Conservation (phyloP, 1,140 invertebrate genomes). For the Physella acuta region DNA sequence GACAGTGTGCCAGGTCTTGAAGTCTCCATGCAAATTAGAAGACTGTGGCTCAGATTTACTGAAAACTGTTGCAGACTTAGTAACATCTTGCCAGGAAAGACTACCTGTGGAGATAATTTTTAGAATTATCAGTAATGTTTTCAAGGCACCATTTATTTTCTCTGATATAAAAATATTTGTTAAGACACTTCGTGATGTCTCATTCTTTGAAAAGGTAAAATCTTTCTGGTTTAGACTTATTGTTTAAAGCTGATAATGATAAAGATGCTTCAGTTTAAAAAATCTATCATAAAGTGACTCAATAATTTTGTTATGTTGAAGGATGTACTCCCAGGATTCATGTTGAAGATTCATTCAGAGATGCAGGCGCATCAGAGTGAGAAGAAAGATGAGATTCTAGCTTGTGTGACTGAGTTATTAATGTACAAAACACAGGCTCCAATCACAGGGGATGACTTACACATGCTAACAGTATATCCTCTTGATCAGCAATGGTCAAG, state of each 20-base stretch:
- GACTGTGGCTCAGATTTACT: neutral
- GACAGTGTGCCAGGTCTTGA: neutral
- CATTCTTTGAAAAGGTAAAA: constrained; percentile 25
- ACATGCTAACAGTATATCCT: neutral
- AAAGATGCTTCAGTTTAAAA: no score
- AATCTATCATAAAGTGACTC: no score
- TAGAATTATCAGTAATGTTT: neutral
- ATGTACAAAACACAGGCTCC: constrained; percentile 9
- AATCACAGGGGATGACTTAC: constrained; percentile 4
- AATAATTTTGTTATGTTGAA: no score
- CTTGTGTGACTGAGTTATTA: neutral
- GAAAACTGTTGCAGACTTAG: neutral
- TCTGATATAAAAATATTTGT: constrained; percentile 4
- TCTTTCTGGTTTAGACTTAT: neutral
- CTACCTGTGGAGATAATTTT: neutral
- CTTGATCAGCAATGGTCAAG: neutral
- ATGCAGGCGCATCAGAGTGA: neutral
- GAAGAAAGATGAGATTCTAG: constrained; percentile 1
- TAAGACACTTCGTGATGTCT: neutral
- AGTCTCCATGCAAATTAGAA: neutral
- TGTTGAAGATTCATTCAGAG: neutral
- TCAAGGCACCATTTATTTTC: neutral
- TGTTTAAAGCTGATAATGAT: no score
- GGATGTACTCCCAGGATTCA: constrained; percentile 11
- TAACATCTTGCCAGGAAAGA: neutral